Evolutionary conservation across 2,797 vertebrate genomes (phyloP).

Genomic region (Hyperoplus lanceolatus): DNA sequence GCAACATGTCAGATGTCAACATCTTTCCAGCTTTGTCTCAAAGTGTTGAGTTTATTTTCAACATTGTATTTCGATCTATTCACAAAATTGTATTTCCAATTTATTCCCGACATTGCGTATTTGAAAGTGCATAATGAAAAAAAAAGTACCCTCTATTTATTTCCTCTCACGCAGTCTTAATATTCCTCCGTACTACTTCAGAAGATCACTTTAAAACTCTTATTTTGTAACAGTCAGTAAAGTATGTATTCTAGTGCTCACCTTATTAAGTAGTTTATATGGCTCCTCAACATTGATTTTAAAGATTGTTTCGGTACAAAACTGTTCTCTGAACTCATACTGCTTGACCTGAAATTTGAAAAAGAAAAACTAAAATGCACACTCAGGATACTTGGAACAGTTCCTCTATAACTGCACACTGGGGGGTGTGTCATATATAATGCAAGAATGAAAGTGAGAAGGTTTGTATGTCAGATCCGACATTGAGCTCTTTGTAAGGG

Average conservation of each 20-base stretch:
- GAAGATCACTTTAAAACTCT: background rate
- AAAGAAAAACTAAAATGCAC: slow-evolving; percentile 6
- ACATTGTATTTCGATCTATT: no score
- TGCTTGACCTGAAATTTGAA: slow-evolving; percentile 84
- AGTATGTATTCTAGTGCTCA: slow-evolving; percentile 45
- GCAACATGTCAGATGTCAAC: no score
- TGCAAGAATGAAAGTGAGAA: slow-evolving; percentile 65
- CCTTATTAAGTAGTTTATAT: slow-evolving; percentile 85
- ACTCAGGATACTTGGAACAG: slow-evolving; percentile 18
- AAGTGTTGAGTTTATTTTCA: no score
- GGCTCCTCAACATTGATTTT: slow-evolving; percentile 78
- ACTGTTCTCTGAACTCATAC: slow-evolving; percentile 88
- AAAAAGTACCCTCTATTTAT: no score
- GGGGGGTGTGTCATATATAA: slow-evolving; percentile 64
- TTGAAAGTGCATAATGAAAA: no score
- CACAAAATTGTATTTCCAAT: no score
- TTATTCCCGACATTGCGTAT: no score
- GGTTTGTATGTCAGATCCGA: slow-evolving; percentile 66
- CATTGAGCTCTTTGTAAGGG: slow-evolving; percentile 62
- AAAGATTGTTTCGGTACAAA: slow-evolving; percentile 84
- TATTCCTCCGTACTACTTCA: background rate
- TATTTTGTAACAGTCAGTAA: background rate
- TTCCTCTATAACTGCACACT: background rate
- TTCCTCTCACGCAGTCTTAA: no score
- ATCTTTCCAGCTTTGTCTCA: no score